A percentile compares a stretch with the other conserved stretches of the same genome.
phyloP scores from a whole-genome alignment of 2,888 invertebrate species.

The Drosophila affinis region DNA sequence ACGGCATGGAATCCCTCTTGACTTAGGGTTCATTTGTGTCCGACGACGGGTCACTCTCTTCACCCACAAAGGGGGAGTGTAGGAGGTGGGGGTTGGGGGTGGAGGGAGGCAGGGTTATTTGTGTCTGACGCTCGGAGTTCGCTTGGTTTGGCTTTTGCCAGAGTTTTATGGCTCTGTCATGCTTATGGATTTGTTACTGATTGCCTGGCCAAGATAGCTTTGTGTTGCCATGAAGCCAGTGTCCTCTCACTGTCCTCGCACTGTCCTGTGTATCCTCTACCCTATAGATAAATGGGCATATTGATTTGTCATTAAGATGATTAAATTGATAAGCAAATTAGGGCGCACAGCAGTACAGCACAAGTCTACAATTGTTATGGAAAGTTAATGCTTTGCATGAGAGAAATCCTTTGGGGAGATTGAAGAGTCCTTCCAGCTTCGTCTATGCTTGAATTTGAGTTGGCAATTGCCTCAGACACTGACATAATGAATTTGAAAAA shows the following conservation, averaged over 20 bases:
- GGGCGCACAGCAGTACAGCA: neutral
- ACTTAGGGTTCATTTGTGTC: conserved; percentile 55
- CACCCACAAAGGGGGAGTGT: neutral
- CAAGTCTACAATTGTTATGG: neutral
- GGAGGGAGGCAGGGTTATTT: conserved; percentile 16
- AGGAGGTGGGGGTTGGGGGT: too few relatives aligned
- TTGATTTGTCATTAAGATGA: conserved; percentile 67
- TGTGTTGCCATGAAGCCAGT: conserved; percentile 30
- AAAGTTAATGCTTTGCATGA: neutral
- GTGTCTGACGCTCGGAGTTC: conserved; percentile 16
- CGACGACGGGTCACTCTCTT: conserved; percentile 40
- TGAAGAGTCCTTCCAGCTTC: conserved; percentile 3
- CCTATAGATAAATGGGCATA: conserved; percentile 64
- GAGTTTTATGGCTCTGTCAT: conserved; percentile 72
- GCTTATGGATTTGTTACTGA: conserved; percentile 75
- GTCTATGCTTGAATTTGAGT: conserved; percentile 3
- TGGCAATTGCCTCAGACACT: conserved; percentile 21
- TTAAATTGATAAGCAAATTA: conserved; percentile 38
- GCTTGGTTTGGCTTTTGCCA: conserved; percentile 40
- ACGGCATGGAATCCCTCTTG: conserved; percentile 45
- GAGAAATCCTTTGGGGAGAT: conserved; percentile 11
- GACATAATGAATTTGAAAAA: conserved; percentile 56
- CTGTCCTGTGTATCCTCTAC: conserved; percentile 31
- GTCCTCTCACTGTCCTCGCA: conserved; percentile 1
- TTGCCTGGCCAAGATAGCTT: conserved; percentile 66